Conservation (phyloP, 2,797 vertebrate species). For the Varecia variegata region DNA sequence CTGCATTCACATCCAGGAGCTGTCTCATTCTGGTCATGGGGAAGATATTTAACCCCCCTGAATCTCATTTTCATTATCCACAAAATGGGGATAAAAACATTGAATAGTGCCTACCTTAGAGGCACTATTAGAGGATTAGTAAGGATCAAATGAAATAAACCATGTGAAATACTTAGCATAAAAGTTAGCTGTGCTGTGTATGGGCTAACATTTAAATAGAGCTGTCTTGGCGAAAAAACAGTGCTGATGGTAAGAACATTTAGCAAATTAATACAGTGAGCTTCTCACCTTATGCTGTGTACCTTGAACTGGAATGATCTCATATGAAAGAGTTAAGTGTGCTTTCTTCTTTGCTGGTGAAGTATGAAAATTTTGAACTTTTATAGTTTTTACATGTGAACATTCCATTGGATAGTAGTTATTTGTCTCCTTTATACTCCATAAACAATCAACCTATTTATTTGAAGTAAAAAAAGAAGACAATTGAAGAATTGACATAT, state of each 20-base stretch:
- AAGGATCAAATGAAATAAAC: background rate
- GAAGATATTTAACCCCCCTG: background rate
- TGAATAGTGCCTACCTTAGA: background rate
- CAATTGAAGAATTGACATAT: background rate
- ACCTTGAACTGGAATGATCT: background rate
- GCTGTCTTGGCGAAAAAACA: background rate
- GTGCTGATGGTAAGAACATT: background rate
- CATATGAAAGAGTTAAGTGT: background rate
- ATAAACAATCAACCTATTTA: background rate
- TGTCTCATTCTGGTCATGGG: background rate
- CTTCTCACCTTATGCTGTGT: background rate
- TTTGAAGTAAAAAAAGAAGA: conserved; percentile 19
- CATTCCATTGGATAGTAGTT: background rate
- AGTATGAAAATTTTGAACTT: background rate
- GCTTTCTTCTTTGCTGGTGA: background rate
- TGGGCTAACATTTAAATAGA: background rate
- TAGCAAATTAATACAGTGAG: background rate
- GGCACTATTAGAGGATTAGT: background rate
- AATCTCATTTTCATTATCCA: conserved; percentile 21
- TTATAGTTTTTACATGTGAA: background rate
- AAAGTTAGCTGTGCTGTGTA: background rate
- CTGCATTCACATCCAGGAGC: background rate
- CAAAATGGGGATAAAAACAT: conserved; percentile 7
- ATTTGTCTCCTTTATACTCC: background rate
- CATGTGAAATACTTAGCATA: background rate